Conservation (phyloP, 2,888 invertebrate species). For the Peribatodes rhomboidaria region DNA sequence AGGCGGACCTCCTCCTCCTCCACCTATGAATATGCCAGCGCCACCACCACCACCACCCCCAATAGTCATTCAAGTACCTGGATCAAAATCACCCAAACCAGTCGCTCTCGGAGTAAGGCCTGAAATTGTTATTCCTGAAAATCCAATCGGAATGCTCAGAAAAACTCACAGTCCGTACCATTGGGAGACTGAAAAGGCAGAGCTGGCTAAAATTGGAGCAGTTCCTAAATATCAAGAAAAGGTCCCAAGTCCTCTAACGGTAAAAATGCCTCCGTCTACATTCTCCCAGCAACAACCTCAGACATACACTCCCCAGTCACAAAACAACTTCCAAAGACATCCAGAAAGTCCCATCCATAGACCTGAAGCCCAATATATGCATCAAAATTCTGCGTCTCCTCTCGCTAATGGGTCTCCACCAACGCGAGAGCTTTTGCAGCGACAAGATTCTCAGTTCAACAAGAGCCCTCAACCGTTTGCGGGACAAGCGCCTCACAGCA, state of each 20-base stretch:
- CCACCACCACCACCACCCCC: conserved; percentile 87
- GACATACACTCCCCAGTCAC: conserved; percentile 68
- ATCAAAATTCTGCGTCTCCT: conserved; percentile 72
- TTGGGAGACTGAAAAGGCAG: conserved; percentile 87
- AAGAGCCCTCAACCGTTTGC: conserved; percentile 82
- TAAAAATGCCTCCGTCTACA: conserved; percentile 75
- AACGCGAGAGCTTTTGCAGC: conserved; percentile 74
- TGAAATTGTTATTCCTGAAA: conserved; percentile 91
- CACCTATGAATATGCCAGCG: conserved; percentile 78
- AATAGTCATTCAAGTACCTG: conserved; percentile 84
- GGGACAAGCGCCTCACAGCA: conserved; percentile 69
- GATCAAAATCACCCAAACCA: conserved; percentile 83
- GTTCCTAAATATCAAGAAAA: conserved; percentile 81
- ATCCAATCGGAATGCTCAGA: conserved; percentile 89
- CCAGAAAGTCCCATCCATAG: conserved; percentile 81
- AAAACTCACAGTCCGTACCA: conserved; percentile 90
- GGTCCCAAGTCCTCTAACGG: conserved; percentile 79
- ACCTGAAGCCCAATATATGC: conserved; percentile 81
- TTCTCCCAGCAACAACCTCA: conserved; percentile 79
- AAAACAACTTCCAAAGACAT: conserved; percentile 67
- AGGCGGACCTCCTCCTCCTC: conserved; percentile 68
- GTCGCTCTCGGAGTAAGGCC: conserved; percentile 88
- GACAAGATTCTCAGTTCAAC: conserved; percentile 84
- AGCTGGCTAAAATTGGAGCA: conserved; percentile 80
- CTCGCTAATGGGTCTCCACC: conserved; percentile 69